Conservation (phyloP, 2,888 invertebrate genomes). For the Euzophera pinguis region DNA sequence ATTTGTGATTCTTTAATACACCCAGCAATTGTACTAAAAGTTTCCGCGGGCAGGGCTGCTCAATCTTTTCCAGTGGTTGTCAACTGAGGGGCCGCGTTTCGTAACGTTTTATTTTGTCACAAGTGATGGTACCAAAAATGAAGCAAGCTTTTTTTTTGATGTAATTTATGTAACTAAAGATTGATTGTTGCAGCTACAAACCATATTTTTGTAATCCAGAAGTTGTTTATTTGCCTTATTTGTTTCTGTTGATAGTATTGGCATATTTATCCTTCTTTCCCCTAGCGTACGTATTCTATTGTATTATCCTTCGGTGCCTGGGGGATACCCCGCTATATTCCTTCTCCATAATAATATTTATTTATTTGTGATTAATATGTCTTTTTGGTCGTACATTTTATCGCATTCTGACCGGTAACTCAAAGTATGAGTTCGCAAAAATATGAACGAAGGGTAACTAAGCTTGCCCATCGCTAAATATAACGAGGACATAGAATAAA, state of each 20-base stretch:
- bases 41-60: too few relatives aligned
- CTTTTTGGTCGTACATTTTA: neutral
- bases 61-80: too few relatives aligned
- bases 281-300: neutral
- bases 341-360: neutral
- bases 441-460: too few relatives aligned
- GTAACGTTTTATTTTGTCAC: too few relatives aligned
- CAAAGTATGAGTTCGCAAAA: neutral
- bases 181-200: neutral
- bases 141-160: too few relatives aligned
- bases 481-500: too few relatives aligned
- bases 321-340: neutral
- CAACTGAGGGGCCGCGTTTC: too few relatives aligned
- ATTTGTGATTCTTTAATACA: too few relatives aligned
- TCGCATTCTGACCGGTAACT: neutral
- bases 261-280: conserved; percentile 5
- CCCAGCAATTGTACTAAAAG: too few relatives aligned
- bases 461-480: too few relatives aligned
- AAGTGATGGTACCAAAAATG: too few relatives aligned
- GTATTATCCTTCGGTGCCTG: neutral
- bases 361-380: neutral
- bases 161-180: neutral
- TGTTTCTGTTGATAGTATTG: neutral
- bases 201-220: neutral
- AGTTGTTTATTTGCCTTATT: neutral